Percentiles rank a stretch among this genome's conserved stretches.
These are phyloP conservation scores for Bedellia somnulentella DNA, from an alignment of 2,888 invertebrate genomes.

Conservation along the genomic window DNA sequence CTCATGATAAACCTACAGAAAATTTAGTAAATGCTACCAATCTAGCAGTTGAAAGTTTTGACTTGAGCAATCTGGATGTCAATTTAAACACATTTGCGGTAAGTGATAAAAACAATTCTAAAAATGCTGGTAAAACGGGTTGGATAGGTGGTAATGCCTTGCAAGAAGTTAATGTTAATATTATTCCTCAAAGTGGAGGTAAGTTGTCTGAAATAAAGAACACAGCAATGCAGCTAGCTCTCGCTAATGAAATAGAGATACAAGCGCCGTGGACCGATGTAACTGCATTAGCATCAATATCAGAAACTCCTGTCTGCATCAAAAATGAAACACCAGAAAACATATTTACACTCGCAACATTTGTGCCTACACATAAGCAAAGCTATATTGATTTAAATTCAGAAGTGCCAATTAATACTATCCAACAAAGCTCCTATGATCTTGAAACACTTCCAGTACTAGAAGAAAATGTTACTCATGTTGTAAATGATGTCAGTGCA, in stretches of 20 bases:
- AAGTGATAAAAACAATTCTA: slow-evolving; percentile 23
- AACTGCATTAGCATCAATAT: slow-evolving; percentile 65
- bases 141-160: slow-evolving; percentile 3
- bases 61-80: slow-evolving; percentile 28
- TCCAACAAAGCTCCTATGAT: slow-evolving; percentile 32
- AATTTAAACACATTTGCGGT: slow-evolving; percentile 25
- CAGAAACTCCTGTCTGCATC: slow-evolving; percentile 65
- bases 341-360: slow-evolving; percentile 57
- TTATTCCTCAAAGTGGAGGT: not conserved
- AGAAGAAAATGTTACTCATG: slow-evolving; percentile 45
- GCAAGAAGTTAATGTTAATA: slow-evolving; percentile 6
- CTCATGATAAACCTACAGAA: slow-evolving; percentile 17
- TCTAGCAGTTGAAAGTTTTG: slow-evolving; percentile 27
- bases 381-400: slow-evolving; percentile 55
- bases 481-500: slow-evolving; percentile 28
- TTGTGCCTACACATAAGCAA: slow-evolving; percentile 67
- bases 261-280: slow-evolving; percentile 77
- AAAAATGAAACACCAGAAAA: slow-evolving; percentile 61
- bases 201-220: too few species aligned
- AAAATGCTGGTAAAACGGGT: not conserved
- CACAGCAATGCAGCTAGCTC: slow-evolving; percentile 69
- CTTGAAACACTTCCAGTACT: slow-evolving; percentile 38
- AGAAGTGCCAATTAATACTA: slow-evolving; percentile 34
- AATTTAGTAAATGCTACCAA: slow-evolving; percentile 21
- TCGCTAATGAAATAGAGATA: slow-evolving; percentile 75